phyloP scores from a whole-genome alignment of 2,113 vertebrate species.

The Gavialis gangeticus region DNA sequence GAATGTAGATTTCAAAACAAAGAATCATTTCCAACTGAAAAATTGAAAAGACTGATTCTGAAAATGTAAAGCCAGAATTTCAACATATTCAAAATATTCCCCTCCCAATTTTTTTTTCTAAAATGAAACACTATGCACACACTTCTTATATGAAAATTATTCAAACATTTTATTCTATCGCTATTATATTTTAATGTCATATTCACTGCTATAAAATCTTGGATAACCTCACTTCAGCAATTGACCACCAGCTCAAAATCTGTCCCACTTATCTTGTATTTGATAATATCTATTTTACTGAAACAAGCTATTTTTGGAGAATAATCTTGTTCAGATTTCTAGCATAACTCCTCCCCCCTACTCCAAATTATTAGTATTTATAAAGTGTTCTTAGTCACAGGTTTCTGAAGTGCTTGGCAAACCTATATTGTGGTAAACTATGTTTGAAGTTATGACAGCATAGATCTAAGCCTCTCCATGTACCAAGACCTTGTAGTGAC shows the following conservation, averaged over 20 bases:
- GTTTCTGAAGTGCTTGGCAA: neutral
- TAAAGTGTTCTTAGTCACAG: neutral
- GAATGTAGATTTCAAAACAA: too few species aligned
- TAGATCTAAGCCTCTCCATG: neutral
- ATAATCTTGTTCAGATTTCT: neutral
- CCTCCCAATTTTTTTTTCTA: conserved; percentile 53
- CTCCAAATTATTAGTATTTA: neutral
- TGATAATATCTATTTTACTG: neutral
- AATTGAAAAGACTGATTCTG: neutral
- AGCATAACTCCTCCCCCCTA: neutral
- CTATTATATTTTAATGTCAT: too few species aligned
- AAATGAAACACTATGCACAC: neutral
- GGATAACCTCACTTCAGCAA: neutral
- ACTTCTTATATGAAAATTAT: neutral
- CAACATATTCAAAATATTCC: conserved; percentile 27
- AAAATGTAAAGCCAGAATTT: conserved; percentile 64
- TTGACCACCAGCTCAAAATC: neutral
- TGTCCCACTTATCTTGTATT: neutral
- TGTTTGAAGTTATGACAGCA: neutral
- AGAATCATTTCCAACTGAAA: too few species aligned
- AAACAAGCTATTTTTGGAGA: neutral
- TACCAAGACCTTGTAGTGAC: too few species aligned
- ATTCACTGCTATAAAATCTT: neutral
- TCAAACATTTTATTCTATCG: neutral
- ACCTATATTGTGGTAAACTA: neutral